A percentile compares a stretch with the other conserved stretches of the same genome.
These are phyloP conservation scores for Grallaria varia DNA, from an alignment of 2,113 vertebrate genomes.

Conservation along the genomic window DNA sequence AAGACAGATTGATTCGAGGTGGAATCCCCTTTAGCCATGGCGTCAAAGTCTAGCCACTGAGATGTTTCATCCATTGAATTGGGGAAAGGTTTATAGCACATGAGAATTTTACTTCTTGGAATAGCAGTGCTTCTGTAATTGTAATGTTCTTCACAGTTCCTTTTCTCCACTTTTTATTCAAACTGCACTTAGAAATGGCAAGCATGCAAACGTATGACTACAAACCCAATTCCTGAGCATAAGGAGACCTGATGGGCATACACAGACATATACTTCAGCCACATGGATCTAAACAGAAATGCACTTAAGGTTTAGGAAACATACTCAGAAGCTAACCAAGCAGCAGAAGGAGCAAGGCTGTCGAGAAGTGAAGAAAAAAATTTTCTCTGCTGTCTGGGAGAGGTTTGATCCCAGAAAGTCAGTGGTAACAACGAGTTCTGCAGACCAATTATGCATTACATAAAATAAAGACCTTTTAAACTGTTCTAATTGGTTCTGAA, in stretches of 20 bases:
- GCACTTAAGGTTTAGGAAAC: neutral
- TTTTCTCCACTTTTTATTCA: neutral
- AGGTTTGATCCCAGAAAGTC: neutral
- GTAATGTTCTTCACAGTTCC: fast-evolving
- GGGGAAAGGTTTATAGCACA: neutral
- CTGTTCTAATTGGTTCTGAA: neutral
- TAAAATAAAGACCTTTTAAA: neutral
- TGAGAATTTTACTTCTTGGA: neutral
- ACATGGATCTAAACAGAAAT: neutral
- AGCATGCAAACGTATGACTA: fast-evolving
- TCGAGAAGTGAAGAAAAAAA: neutral
- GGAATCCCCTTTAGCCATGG: neutral
- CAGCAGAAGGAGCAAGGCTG: neutral
- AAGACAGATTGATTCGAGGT: neutral
- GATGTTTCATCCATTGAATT: neutral
- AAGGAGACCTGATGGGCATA: neutral
- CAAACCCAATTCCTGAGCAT: neutral
- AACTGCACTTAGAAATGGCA: neutral
- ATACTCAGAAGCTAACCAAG: neutral
- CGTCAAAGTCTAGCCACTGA: neutral
- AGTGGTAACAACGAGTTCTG: neutral
- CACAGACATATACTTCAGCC: neutral
- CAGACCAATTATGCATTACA: neutral
- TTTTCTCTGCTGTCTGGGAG: too few relatives aligned
- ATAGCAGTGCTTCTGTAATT: neutral